phyloP scores from a whole-genome alignment of 2,113 vertebrate species.

The Cercopithecus mona region DNA sequence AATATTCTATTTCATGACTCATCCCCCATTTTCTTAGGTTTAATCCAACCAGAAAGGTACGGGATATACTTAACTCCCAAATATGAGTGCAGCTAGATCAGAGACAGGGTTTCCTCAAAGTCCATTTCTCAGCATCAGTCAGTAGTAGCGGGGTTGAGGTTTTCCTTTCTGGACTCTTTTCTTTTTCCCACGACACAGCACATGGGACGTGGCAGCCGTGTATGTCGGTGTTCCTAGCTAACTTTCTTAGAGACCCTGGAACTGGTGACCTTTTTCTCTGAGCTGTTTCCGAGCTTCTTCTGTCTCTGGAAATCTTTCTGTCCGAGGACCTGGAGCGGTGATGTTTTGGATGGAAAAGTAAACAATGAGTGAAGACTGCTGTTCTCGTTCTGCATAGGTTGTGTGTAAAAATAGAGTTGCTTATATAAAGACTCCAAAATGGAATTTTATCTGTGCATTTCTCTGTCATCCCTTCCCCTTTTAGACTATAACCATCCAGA shows the following conservation, averaged over 20 bases:
- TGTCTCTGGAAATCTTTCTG: not conserved
- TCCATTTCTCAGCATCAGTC: not conserved
- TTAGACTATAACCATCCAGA: not conserved
- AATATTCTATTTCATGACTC: not conserved
- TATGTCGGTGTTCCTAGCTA: too few species aligned
- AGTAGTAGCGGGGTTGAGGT: not conserved
- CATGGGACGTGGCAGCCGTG: fast-evolving
- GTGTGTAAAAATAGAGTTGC: not conserved
- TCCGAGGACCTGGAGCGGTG: not conserved
- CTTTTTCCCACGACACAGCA: not conserved
- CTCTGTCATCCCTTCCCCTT: not conserved
- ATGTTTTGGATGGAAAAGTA: not conserved
- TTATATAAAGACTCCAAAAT: not conserved
- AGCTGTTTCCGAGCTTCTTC: not conserved
- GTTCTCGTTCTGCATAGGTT: not conserved
- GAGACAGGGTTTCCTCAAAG: not conserved
- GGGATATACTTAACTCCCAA: not conserved
- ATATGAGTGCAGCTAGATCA: not conserved
- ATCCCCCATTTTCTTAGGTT: not conserved
- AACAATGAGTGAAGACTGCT: not conserved
- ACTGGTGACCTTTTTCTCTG: not conserved
- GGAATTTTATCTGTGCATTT: not conserved
- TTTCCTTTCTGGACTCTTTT: not conserved
- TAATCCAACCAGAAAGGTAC: not conserved
- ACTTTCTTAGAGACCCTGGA: not conserved